Conservation (phyloP, 2,797 vertebrate species). For the Melanotaenia boesemani region DNA sequence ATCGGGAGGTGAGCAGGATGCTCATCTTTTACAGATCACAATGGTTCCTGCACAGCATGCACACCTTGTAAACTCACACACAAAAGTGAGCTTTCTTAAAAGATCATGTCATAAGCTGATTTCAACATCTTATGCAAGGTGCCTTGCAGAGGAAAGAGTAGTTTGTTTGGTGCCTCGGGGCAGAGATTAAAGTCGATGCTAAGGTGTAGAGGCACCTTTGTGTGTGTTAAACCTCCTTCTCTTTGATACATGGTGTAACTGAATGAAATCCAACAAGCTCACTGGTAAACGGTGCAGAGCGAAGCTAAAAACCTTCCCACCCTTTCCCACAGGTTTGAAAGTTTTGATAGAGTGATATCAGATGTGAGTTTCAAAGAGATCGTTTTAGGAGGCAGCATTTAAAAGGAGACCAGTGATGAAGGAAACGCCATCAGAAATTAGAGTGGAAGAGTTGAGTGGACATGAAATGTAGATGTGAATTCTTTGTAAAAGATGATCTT, state of each 20-base stretch:
- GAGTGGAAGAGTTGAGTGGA: constrained; percentile 5
- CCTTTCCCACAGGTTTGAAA: constrained; percentile 63
- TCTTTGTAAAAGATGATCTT: constrained; percentile 26
- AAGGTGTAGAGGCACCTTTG: constrained; percentile 77
- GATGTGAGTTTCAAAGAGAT: constrained; percentile 42
- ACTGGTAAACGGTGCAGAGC: constrained; percentile 57
- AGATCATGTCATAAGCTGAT: constrained; percentile 80
- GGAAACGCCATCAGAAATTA: constrained; percentile 41
- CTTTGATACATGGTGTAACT: constrained; percentile 79
- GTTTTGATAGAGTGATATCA: constrained; percentile 47
- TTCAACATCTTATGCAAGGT: constrained; percentile 77
- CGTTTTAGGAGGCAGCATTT: constrained; percentile 27
- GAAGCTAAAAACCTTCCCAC: constrained; percentile 60
- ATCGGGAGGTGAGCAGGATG: constrained; percentile 47
- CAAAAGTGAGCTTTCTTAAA: constrained; percentile 66
- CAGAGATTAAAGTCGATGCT: constrained; percentile 71
- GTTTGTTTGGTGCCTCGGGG: constrained; percentile 62
- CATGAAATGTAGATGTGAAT: constrained; percentile 26
- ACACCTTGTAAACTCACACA: constrained; percentile 62
- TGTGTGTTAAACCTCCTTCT: constrained; percentile 63
- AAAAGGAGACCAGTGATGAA: constrained; percentile 57
- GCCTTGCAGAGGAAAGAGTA: constrained; percentile 62
- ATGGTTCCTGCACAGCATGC: constrained; percentile 38
- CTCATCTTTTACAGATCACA: constrained; percentile 63
- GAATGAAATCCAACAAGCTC: constrained; percentile 77